phyloP scores from a whole-genome alignment of 2,888 invertebrate species.

The Bedellia somnulentella region DNA sequence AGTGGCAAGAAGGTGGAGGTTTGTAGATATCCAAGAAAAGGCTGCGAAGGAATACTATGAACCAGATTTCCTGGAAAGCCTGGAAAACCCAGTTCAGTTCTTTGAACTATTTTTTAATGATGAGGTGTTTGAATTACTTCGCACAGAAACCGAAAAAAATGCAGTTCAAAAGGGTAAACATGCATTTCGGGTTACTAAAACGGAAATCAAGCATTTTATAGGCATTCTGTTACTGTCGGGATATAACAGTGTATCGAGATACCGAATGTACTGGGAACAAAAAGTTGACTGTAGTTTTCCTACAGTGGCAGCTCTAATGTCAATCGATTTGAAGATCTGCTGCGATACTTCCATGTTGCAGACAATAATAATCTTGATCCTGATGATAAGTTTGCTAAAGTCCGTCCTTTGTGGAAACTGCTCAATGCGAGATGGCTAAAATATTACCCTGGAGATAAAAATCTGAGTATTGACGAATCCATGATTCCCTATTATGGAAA shows the following conservation, averaged over 20 bases:
- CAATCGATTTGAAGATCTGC: slow-evolving; percentile 16
- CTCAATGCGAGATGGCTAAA: slow-evolving; percentile 15
- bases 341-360: slow-evolving; percentile 16
- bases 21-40: slow-evolving; percentile 8
- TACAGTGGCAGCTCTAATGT: slow-evolving; percentile 14
- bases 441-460: slow-evolving; percentile 12
- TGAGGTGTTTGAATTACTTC: slow-evolving; percentile 7
- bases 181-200: slow-evolving; percentile 1
- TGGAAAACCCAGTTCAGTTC: slow-evolving; percentile 8
- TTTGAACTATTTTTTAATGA: slow-evolving; percentile 9
- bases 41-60: slow-evolving; percentile 6
- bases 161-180: slow-evolving; percentile 10
- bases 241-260: slow-evolving; percentile 10
- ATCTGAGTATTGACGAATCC: slow-evolving; percentile 17
- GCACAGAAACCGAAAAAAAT: slow-evolving; percentile 11
- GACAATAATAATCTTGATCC: slow-evolving; percentile 14
- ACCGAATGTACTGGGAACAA: slow-evolving; percentile 17
- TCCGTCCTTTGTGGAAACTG: slow-evolving; percentile 14
- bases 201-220: slow-evolving; percentile 1
- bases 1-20: slow-evolving; percentile 7
- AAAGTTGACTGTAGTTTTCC: slow-evolving; percentile 14
- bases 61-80: slow-evolving; percentile 7
- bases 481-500: slow-evolving; percentile 21
- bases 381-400: slow-evolving; percentile 16
- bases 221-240: slow-evolving; percentile 9